Base-by-base conservation (phyloP, 2,113 vertebrate genomes). In the Periophthalmodon schlosseri region DNA sequence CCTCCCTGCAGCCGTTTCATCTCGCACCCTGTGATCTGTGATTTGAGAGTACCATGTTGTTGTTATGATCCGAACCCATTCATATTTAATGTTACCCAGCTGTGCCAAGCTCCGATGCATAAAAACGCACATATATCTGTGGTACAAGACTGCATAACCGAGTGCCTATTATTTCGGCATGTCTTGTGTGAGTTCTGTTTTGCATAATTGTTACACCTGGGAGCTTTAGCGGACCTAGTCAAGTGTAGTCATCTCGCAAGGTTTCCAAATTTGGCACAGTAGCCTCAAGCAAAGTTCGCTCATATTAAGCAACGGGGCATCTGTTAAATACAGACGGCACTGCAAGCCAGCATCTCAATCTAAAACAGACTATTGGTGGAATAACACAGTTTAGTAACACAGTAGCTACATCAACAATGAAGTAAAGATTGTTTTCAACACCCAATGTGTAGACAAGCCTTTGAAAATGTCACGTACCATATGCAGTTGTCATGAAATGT, bases 221-320 rank as follows among this genome's bases (percentile, higher is more conserved):
- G 77, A 82, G 58, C 83, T 68, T 60, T 28, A 60, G 23, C 49
- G 77, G 72, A 72, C 85, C 72, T 73, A 82, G 77, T 76, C 61
- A 63, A 79, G 23, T 39, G 68, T 6, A 28, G 73, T 74, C 34
- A 44, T 81, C 73, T 74, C 54, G 72, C 83, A 75, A 72, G 67
- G 72, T 82, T 72, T 68, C 54, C 68, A 85, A 77, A 82, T 81
- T 79, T 54, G 76, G 73, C 69, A 79, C 81, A 76, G 84, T 81
- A 39, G 84, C 86, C 80, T 73, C n/a, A 23, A 77, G 83, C 80
- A 69, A 82, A 73, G 82, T 81, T 82, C 69, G 70, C 58, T 81
- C 77, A 67, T 64, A 78, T 79, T 82, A 71, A 70, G 78, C 74
- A 79, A 81, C 64, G 46, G 76, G 87, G 86, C 82, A 86, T 90